Percentiles rank a stretch among this genome's conserved stretches.
phyloP scores from a whole-genome alignment of 2,797 vertebrate species.

The Hapalemur alaotrensis region DNA sequence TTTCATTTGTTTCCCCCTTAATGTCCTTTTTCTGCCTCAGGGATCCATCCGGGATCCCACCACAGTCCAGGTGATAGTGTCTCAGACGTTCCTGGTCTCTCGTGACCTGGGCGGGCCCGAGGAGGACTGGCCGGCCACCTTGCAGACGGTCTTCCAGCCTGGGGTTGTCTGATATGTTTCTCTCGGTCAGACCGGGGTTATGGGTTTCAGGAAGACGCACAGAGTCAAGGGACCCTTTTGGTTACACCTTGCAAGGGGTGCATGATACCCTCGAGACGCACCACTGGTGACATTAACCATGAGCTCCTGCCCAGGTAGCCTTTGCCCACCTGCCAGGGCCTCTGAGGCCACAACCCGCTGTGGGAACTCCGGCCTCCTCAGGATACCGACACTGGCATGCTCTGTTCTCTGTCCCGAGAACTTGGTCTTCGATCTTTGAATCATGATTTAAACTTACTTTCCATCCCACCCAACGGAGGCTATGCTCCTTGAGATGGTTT shows the following conservation, averaged over 20 bases:
- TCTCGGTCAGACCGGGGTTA: fast-evolving
- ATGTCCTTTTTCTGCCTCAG: too few species aligned
- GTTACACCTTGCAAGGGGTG: fast-evolving
- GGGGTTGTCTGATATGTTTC: background rate
- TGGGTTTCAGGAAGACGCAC: background rate
- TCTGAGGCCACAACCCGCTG: background rate
- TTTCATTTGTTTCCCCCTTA: background rate
- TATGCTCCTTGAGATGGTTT: background rate
- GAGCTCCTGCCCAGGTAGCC: background rate
- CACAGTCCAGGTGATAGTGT: background rate
- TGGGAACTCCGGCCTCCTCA: background rate
- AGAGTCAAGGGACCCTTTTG: background rate
- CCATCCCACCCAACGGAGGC: fast-evolving
- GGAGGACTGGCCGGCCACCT: background rate
- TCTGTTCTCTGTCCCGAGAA: background rate
- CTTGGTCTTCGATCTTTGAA: fast-evolving
- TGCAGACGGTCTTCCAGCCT: fast-evolving
- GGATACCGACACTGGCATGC: fast-evolving
- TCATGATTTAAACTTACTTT: background rate
- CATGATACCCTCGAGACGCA: too few species aligned
- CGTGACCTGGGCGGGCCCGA: background rate
- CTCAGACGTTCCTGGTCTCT: background rate
- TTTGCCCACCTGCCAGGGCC: background rate
- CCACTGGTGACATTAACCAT: background rate
- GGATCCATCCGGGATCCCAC: background rate